Base-by-base conservation (phyloP, 2,888 invertebrate genomes). In the Hypomecis atomaria region DNA sequence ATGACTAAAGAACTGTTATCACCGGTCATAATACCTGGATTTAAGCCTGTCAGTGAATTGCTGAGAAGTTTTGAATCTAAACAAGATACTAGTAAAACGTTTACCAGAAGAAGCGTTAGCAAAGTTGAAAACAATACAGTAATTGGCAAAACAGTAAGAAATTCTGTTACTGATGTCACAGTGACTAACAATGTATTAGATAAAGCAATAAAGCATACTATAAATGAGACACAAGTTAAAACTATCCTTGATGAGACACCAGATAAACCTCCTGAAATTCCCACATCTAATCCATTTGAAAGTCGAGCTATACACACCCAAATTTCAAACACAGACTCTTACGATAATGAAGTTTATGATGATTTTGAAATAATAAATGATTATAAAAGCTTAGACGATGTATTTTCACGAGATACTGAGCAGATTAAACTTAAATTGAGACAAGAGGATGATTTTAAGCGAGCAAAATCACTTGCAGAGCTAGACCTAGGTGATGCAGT, bases 401-500 rank as follows among this genome's bases (percentile, higher is more conserved):
- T 65, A 0, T 65, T 65, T 54, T 37, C 60, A 6, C 62, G 11
- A 42, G 62, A 70, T 3, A 42, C 34, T 44, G 68, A 70, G 8
- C 60, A 53, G 4, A 55, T 60, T 13, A 69, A 54, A 36, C 45
- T 64, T 4, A 59, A 68, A 54, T 67, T 56, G 11, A 63, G 62
- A 42, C 61, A 67, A 50, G 66, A 71, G 49, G 61, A 71, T 7
- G 69, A 64, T 23, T 36, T 65, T 54, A 59, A 65, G 71, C 43
- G 73, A 71, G 64, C 62, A 8, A 86, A 83, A 52, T 88, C 88
- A 1, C 59, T 85, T 3, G 89, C 84, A 0, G 89, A 87, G 43
- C 38, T 82, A n/a, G 84, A 89, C 64, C 67, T 87, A 60, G 87
- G 84, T 0, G 82, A 86, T 38, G 77, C 74, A 0, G 76, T 89